Conservation (phyloP, 2,888 invertebrate species). For the Drosophila aldrichi region DNA sequence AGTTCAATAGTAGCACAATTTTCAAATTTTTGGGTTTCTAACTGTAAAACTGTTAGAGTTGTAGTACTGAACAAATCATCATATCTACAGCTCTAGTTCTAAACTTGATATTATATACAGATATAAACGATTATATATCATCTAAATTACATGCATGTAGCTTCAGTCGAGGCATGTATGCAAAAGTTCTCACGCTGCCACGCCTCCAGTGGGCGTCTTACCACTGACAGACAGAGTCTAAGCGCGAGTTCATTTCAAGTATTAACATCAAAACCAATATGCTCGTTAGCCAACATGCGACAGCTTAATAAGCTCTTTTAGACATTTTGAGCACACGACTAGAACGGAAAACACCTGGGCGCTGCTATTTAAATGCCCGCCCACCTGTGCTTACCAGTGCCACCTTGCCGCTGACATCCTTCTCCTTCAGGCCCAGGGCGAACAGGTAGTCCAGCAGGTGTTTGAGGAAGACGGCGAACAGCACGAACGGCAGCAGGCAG, state of each 20-base stretch:
- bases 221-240: too few species aligned
- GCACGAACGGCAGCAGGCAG: constrained; percentile 80
- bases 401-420: constrained; percentile 84
- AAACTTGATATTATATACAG: not conserved
- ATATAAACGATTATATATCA: not conserved
- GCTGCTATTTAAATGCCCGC: not conserved
- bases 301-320: not conserved
- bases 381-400: constrained; percentile 80
- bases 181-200: not conserved
- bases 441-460: constrained; percentile 84
- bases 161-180: not conserved
- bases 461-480: constrained; percentile 82
- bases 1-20: not conserved
- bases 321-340: not conserved
- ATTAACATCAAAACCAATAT: not conserved
- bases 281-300: too few species aligned
- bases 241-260: not conserved
- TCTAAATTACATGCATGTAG: not conserved
- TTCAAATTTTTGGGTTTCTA: not conserved
- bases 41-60: not conserved
- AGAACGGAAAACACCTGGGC: not conserved
- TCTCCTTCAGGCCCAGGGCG: constrained; percentile 78
- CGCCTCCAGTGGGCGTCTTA: not conserved
- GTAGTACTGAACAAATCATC: not conserved
- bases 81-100: not conserved